These are phyloP conservation scores for Coremacera marginata DNA, from an alignment of 2,888 invertebrate genomes.

Conservation along the genomic window DNA sequence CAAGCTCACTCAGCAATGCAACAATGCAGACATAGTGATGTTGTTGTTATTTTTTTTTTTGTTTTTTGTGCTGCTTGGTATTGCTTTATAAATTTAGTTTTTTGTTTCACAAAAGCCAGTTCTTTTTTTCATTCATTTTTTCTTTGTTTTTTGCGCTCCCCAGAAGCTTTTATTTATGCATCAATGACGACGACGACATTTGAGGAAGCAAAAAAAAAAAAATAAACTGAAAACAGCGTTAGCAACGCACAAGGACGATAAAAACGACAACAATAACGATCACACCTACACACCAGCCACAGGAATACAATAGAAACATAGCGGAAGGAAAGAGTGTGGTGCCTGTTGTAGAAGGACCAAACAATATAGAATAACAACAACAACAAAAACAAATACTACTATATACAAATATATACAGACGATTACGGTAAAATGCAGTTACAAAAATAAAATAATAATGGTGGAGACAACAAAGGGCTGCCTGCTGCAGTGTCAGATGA, in stretches of 20 bases:
- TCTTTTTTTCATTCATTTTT: neutral
- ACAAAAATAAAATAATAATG: neutral
- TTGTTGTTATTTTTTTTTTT: neutral
- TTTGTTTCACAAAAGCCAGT: slow-evolving; percentile 5
- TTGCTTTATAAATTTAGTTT: neutral
- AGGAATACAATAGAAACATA: neutral
- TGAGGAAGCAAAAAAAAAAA: neutral
- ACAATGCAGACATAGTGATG: neutral
- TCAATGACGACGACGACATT: slow-evolving; percentile 51
- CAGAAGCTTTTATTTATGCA: slow-evolving; percentile 60
- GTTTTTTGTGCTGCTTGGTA: neutral
- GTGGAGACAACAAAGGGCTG: neutral
- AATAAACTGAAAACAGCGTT: neutral
- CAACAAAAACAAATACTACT: neutral
- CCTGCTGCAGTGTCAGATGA: neutral
- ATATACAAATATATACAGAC: neutral
- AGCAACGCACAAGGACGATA: neutral
- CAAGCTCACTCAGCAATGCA: neutral
- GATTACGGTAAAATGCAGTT: neutral
- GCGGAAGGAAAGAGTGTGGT: neutral
- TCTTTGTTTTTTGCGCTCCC: neutral
- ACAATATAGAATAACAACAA: neutral
- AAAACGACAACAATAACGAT: neutral
- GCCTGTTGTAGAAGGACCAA: too few relatives aligned
- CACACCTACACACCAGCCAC: neutral